Evolutionary conservation across 2,888 invertebrate genomes (phyloP).

Genomic region (Pammene fasciana): DNA sequence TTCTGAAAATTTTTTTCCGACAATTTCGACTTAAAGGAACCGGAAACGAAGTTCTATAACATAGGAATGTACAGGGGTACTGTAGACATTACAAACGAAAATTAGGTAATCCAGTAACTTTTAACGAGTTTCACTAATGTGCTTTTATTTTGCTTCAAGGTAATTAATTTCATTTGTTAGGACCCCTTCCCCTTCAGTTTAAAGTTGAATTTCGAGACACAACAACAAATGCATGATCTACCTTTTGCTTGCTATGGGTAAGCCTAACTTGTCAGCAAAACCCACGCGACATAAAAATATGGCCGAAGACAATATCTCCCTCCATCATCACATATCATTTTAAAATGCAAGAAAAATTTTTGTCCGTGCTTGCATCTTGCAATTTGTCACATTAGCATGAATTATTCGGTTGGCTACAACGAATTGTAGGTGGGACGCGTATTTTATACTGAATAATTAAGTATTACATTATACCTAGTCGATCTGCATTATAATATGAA

Average conservation of each 20-base stretch:
- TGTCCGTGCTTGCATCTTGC: conserved; percentile 48
- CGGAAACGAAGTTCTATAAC: no score
- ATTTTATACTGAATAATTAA: conserved; percentile 20
- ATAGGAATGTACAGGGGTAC: no score
- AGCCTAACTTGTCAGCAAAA: conserved; percentile 7
- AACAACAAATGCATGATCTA: no score
- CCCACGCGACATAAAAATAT: conserved; percentile 36
- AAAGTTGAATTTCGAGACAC: no score
- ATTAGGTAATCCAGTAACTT: no score
- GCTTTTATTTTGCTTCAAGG: no score
- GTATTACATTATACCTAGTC: background rate
- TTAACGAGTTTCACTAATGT: no score
- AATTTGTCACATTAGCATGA: conserved; percentile 48
- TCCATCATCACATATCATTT: conserved; percentile 48
- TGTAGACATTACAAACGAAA: no score
- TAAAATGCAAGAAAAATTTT: conserved; percentile 46
- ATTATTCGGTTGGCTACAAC: conserved; percentile 18
- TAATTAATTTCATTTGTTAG: no score
- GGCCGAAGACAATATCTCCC: conserved; percentile 45
- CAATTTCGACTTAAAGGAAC: no score
- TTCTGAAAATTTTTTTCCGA: no score
- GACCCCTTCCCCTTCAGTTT: no score
- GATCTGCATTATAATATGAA: background rate
- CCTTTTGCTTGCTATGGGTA: background rate
- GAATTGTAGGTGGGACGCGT: conserved; percentile 22